Percentiles rank a stretch among this genome's conserved stretches.
These are phyloP conservation scores for Pyrrhopygopsis socrates DNA, from an alignment of 2,888 invertebrate genomes.

Conservation along the genomic window DNA sequence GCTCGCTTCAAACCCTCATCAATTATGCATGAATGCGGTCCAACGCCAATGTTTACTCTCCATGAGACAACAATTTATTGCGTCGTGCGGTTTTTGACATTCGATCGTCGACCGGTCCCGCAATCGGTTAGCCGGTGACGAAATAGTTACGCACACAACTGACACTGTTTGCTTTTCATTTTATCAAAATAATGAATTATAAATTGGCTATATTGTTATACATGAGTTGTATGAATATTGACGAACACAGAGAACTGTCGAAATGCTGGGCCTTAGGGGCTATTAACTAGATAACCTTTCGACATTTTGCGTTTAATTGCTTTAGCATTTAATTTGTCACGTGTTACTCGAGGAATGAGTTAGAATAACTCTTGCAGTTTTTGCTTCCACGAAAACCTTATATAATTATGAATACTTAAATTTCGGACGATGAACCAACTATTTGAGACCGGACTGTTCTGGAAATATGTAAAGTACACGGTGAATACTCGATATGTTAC, in stretches of 20 bases:
- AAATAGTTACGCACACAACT: conserved; percentile 85
- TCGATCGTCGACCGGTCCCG: conserved; percentile 91
- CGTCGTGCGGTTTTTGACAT: conserved; percentile 94
- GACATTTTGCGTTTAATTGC: conserved; percentile 20
- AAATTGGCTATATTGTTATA: background rate
- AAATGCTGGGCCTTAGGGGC: background rate
- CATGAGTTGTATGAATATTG: background rate
- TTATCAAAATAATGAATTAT: background rate
- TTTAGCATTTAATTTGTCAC: background rate
- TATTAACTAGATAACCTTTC: conserved; percentile 28
- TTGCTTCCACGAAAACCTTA: no score
- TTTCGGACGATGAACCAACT: background rate
- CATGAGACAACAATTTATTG: conserved; percentile 94
- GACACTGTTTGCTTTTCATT: conserved; percentile 13
- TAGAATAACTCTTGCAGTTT: no score
- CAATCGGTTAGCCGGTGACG: conserved; percentile 89
- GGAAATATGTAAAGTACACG: background rate
- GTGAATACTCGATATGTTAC: no score
- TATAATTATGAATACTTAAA: no score
- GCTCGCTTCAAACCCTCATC: conserved; percentile 93
- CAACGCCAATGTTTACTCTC: conserved; percentile 94
- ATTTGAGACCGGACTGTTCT: background rate
- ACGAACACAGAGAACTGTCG: background rate
- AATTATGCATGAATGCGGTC: conserved; percentile 95
- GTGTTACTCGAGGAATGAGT: no score